Evolutionary conservation across 2,113 vertebrate species (phyloP).

Genomic region (Sakesphorus luctuosus): DNA sequence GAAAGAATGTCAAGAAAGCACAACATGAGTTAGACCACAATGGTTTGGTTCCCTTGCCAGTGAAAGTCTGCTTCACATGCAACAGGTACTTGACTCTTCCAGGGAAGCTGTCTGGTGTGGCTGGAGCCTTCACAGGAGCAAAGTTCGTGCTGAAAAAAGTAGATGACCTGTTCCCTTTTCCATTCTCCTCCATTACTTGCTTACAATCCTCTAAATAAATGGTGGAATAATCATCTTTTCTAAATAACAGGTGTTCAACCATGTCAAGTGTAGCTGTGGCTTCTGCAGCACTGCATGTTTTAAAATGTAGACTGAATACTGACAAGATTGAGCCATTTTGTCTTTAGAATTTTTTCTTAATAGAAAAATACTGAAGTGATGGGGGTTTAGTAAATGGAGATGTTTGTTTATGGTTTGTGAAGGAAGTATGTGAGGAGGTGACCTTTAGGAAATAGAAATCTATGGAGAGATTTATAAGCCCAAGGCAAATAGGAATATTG

Average conservation of each 20-base stretch:
- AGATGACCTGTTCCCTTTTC: neutral
- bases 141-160: neutral
- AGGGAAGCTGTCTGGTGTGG: neutral
- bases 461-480: neutral
- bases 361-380: neutral
- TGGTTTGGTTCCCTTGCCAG: constrained; percentile 93
- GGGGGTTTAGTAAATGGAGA: neutral
- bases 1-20: constrained; percentile 92
- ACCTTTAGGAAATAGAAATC: constrained; percentile 36
- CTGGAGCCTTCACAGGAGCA: neutral
- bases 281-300: neutral
- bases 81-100: constrained; percentile 83
- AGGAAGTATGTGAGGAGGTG: neutral
- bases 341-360: neutral
- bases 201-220: neutral
- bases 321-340: neutral
- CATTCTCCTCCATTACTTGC: neutral
- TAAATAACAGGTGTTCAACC: neutral
- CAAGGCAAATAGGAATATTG: neutral
- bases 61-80: constrained; percentile 96
- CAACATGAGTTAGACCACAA: constrained; percentile 96
- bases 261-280: neutral
- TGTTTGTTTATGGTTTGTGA: neutral
- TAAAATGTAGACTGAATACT: neutral
- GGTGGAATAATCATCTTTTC: neutral